Evolutionary conservation across 1,140 invertebrate genomes (phyloP), one percentile per base, ranked within the genome.

Genomic region (Popillia japonica): DNA sequence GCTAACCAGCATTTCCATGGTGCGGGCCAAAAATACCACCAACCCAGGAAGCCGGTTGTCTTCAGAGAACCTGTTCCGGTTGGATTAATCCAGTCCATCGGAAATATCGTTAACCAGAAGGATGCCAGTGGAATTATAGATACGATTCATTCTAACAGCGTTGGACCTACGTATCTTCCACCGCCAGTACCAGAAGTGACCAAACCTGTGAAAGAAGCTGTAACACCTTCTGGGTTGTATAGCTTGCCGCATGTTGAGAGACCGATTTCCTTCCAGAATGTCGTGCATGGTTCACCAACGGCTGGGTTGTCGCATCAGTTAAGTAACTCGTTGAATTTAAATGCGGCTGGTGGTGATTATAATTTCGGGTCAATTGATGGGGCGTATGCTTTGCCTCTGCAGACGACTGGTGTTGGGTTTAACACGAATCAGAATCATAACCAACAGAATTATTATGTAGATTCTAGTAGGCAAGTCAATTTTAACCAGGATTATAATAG

Each of bases 31-130:
- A 78, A 82, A 78, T 79, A 81, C 20, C 80, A 84, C 10, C 86
- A 87, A 55, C 91, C 92, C 2, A 89, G 88, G 84, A 86, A 88
- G 40, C 91, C 91, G 0, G 88, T 93, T 7, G 90, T 92, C 81
- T 94, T 94, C 83, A 89, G 92, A 75, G 92, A 93, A 40, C 89
- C 91, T 0, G 90, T 94, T 2, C 93, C 93, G 3, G 86, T 87
- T 72, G 92, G 92, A 0, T 82, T 94, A 1, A 85, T 93, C 1
- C 88, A 92, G 79, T 90, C 91, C 14, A 92, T 92, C 77, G 91
- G 88, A 20, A 64, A 64, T 64, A 17, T 17, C 6, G 89, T 89
- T 0, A 88, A 88, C 74, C 88, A 90, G n/a, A 89, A 90, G 79
- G 89, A 90, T 80, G 78, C 61, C 17, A 64, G 17, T 22, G 61